Percentiles rank a stretch among this genome's conserved stretches.
phyloP scores from a whole-genome alignment of 2,113 vertebrate species.

The Turdus rufiventris region DNA sequence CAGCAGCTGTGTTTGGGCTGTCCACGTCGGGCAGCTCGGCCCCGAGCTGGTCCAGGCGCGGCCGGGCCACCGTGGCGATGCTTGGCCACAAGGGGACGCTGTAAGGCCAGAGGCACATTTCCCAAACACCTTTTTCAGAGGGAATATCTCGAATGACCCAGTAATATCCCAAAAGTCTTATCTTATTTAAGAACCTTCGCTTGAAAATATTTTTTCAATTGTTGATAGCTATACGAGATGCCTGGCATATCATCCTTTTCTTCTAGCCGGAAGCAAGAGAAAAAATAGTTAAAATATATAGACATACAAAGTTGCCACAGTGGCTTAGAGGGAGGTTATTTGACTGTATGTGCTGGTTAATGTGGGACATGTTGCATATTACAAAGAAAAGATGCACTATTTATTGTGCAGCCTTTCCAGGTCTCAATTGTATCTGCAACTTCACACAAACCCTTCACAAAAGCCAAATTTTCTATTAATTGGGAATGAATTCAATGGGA shows the following conservation, averaged over 20 bases:
- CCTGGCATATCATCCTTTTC: neutral
- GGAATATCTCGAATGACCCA: neutral
- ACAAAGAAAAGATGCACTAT: neutral
- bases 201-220: neutral
- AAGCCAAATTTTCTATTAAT: neutral
- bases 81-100: neutral
- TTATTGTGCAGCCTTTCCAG: neutral
- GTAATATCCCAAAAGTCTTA: neutral
- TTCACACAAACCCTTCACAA: neutral
- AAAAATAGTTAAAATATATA: neutral
- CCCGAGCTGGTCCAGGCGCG: accelerated
- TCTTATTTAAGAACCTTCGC: neutral
- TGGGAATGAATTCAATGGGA: neutral
- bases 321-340: neutral
- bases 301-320: neutral
- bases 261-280: neutral
- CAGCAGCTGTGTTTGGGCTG: neutral
- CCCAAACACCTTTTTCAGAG: neutral
- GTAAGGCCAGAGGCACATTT: neutral
- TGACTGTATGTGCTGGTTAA: neutral
- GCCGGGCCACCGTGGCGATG: neutral
- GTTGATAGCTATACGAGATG: neutral
- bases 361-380: neutral
- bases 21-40: neutral
- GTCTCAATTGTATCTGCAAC: neutral